Conservation (phyloP, 2,888 invertebrate genomes). For the Calameuta filiformis region DNA sequence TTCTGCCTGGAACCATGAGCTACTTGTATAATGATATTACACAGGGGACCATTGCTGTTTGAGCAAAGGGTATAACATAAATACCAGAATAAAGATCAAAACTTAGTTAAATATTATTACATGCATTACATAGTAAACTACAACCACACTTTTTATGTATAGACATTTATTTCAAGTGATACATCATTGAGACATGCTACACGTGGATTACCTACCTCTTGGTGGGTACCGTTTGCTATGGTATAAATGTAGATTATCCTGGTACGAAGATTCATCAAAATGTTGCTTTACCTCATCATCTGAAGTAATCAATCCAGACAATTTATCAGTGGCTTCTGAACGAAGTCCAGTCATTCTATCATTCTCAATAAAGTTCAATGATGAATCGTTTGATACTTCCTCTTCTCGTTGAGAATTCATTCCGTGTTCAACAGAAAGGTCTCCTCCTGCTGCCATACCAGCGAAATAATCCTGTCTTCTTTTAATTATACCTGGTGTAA, state of each 20-base stretch:
- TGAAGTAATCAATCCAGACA: neutral
- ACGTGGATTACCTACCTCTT: constrained; percentile 32
- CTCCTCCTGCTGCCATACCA: constrained; percentile 32
- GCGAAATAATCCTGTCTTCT: constrained; percentile 36
- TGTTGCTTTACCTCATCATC: neutral
- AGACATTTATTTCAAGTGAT: constrained; percentile 12
- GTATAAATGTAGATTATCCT: constrained; percentile 18
- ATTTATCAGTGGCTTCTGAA: neutral
- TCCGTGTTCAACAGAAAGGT: neutral
- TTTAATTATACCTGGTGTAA: constrained; percentile 30
- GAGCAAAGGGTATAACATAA: neutral
- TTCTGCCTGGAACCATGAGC: constrained; percentile 23
- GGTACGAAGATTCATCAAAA: neutral
- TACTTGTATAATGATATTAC: neutral
- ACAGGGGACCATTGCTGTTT: neutral
- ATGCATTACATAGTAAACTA: constrained; percentile 8
- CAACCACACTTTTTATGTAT: neutral
- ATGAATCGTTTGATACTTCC: constrained; percentile 15
- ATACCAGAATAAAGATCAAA: neutral
- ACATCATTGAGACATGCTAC: neutral
- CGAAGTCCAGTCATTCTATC: neutral
- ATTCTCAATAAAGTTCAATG: neutral
- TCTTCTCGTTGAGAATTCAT: constrained; percentile 1
- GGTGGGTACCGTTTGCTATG: constrained; percentile 30
- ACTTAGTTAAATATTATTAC: neutral